Evolutionary conservation across 2,113 vertebrate genomes (phyloP).

Genomic region (Lepus europaeus): DNA sequence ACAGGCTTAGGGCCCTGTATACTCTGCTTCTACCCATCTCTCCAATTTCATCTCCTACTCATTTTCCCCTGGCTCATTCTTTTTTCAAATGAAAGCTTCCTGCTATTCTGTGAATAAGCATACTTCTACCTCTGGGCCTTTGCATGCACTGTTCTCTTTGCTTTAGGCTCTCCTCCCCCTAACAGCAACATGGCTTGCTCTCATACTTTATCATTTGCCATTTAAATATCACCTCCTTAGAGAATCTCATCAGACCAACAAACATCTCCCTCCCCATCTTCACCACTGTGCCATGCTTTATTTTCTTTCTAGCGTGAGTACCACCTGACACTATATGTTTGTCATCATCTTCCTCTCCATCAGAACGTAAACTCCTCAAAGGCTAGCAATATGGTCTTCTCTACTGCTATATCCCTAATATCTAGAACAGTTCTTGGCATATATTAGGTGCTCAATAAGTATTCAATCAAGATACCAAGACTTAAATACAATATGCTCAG

Average conservation of each 20-base stretch:
- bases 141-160: background rate
- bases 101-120: background rate
- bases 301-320: background rate
- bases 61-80: background rate
- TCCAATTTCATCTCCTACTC: background rate
- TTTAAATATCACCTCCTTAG: background rate
- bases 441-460: background rate
- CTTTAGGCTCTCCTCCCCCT: background rate
- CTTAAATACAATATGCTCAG: background rate
- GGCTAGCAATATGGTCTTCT: background rate
- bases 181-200: background rate
- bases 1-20: background rate
- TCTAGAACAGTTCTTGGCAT: background rate
- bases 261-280: background rate
- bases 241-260: background rate
- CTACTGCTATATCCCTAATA: background rate
- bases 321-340: background rate
- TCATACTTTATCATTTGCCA: background rate
- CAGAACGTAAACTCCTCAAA: background rate
- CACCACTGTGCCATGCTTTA: background rate
- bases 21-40: background rate
- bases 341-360: background rate
- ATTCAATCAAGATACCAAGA: constrained; percentile 8
- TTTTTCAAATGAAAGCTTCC: background rate
- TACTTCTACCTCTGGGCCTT: background rate